These are phyloP conservation scores for Zoroaster sp. DNA, from an alignment of 53 echinoderm and acorn worm genomes.

Conservation along the genomic window DNA sequence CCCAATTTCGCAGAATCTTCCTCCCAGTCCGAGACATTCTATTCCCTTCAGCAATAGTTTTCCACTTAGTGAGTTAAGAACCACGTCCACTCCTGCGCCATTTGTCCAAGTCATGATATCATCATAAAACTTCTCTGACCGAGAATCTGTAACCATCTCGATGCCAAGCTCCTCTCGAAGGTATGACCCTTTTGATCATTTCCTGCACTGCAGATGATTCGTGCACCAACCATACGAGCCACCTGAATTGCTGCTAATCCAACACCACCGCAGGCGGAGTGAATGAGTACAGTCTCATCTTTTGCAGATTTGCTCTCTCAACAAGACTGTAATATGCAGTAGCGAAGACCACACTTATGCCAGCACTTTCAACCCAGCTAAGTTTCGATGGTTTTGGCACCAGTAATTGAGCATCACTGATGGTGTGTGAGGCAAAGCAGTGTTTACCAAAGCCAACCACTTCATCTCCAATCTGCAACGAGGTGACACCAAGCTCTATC, in stretches of 20 bases:
- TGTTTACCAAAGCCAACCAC: conserved; percentile 69
- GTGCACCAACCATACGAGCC: conserved; percentile 65
- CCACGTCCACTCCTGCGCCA: conserved; percentile 75
- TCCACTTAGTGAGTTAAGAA: conserved; percentile 74
- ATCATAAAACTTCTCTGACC: conserved; percentile 54
- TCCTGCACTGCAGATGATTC: conserved; percentile 60
- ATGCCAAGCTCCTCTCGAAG: conserved; percentile 52
- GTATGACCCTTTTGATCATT: conserved; percentile 22
- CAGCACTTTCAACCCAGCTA: conserved; percentile 59
- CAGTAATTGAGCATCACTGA: conserved; percentile 54
- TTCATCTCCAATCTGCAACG: conserved; percentile 46
- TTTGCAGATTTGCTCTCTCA: conserved; percentile 69
- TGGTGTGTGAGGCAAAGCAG: conserved; percentile 72
- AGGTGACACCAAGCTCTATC: conserved; percentile 68
- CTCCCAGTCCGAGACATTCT: conserved; percentile 66
- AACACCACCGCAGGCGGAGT: conserved; percentile 67
- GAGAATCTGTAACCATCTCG: conserved; percentile 41
- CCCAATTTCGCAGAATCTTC: conserved; percentile 76
- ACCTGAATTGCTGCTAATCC: conserved; percentile 79
- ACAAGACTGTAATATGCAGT: conserved; percentile 74
- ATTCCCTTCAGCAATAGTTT: conserved; percentile 67
- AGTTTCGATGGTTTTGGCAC: conserved; percentile 64
- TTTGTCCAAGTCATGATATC: conserved; percentile 67
- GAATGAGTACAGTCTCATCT: conserved; percentile 76
- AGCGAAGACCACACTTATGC: conserved; percentile 64